phyloP scores from a whole-genome alignment of 2,113 vertebrate genomes.

The Capra hircus region DNA sequence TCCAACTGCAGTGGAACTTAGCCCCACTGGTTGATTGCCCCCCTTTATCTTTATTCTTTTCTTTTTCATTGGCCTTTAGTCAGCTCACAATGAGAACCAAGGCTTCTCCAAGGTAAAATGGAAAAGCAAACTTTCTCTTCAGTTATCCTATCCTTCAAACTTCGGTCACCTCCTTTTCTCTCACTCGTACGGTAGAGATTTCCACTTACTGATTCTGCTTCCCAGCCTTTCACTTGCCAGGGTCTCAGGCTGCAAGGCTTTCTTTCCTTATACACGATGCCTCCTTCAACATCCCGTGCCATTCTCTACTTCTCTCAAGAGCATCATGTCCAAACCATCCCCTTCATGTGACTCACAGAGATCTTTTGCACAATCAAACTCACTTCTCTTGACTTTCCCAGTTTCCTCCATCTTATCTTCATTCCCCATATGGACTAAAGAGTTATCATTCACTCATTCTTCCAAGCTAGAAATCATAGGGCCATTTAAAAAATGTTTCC shows the following conservation, averaged over 20 bases:
- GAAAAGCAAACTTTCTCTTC: neutral
- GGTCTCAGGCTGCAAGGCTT: neutral
- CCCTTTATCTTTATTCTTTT: neutral
- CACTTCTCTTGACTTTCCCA: neutral
- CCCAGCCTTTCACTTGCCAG: neutral
- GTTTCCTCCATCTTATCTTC: neutral
- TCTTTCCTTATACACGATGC: neutral
- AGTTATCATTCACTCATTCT: neutral
- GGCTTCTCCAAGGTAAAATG: neutral
- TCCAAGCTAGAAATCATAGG: neutral
- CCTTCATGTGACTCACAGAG: neutral
- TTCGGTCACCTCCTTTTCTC: neutral
- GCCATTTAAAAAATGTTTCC: neutral
- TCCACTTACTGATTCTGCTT: neutral
- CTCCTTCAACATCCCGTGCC: neutral
- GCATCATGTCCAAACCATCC: neutral
- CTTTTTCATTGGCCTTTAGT: neutral
- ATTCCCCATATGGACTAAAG: neutral
- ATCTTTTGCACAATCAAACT: neutral
- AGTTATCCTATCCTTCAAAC: neutral
- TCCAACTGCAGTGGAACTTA: neutral
- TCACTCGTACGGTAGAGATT: neutral
- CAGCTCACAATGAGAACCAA: neutral
- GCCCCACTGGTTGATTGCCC: neutral
- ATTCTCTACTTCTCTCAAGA: neutral